Evolutionary conservation across 2,113 vertebrate genomes (phyloP), one percentile per base, ranked within the genome.

Genomic region (Oreochromis niloticus): DNA sequence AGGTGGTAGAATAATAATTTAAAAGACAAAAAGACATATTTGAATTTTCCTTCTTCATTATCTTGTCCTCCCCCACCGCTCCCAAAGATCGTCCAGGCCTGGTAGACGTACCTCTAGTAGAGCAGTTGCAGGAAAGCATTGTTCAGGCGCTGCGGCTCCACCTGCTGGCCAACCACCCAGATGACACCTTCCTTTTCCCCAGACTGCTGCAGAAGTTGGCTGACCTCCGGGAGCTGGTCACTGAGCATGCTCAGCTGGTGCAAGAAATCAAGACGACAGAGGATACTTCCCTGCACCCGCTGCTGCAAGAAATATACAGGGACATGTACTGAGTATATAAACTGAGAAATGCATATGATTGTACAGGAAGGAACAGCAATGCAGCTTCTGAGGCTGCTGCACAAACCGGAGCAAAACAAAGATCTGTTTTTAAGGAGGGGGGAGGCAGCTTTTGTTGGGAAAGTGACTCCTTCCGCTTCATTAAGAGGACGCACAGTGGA

Each of bases 181-280:
- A 99, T 1, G 96, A 98, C 89, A 52, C 59, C 94, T 98, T 98
- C 91, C 97, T 99, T 79, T 99, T 99, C 93, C 98, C 98, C 0
- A 97, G 97, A 86, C 97, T 99, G 8, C 97, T 99, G 48, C 98
- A 99, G 90, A 99, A 99, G 91, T 97, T 99, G 97, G 98, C 97
- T 0, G 98, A 99, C 95, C 97, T 99, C 27, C 95, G 98, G 32
- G 97, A 99, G 87, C 97, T 99, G 48, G 98, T 99, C 91, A 99
- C 98, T 0, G 98, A 99, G 94, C 98, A 99, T 0, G 98, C 98
- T 1, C 97, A 97, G 79, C 95, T 99, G 22, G 97, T 99, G 78
- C 98, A 99, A 94, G 95, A 98, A 85, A 99, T 99, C 92, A 98
- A 99, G 92, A 98, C 96, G 90, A 98, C 96, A 1, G 98, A 99